These are phyloP conservation scores for Eutolmus rufibarbis DNA, from an alignment of 2,888 invertebrate species.

Conservation along the genomic window DNA sequence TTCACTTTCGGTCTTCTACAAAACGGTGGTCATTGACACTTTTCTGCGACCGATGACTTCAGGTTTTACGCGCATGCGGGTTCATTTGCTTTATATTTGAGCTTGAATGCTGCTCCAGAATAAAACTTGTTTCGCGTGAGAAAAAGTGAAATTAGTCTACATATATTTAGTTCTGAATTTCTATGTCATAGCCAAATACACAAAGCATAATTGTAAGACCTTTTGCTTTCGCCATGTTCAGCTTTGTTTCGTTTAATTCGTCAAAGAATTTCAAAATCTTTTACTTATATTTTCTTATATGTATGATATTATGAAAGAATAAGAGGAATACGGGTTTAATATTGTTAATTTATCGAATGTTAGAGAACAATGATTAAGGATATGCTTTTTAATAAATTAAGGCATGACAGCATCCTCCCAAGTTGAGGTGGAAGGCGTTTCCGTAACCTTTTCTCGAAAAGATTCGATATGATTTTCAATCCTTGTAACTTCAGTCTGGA, in stretches of 20 bases:
- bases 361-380: too few relatives aligned
- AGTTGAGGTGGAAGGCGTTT: too few relatives aligned
- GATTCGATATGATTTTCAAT: too few relatives aligned
- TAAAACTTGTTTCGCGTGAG: background rate
- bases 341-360: too few relatives aligned
- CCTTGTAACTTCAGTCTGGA: too few relatives aligned
- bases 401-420: too few relatives aligned
- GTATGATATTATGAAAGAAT: too few relatives aligned
- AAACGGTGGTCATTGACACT: background rate
- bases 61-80: background rate
- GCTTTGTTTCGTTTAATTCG: background rate
- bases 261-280: background rate
- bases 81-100: background rate
- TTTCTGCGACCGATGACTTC: background rate
- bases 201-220: background rate
- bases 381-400: too few relatives aligned
- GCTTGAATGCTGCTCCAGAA: background rate
- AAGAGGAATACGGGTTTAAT: too few relatives aligned
- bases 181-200: background rate
- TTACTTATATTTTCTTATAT: too few relatives aligned
- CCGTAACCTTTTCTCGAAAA: too few relatives aligned
- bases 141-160: constrained; percentile 10
- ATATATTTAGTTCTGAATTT: background rate
- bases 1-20: background rate
- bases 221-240: background rate